Evolutionary conservation across 2,797 vertebrate genomes (phyloP), one percentile per base, ranked within the genome.

Genomic region (Chloroceryle inda): DNA sequence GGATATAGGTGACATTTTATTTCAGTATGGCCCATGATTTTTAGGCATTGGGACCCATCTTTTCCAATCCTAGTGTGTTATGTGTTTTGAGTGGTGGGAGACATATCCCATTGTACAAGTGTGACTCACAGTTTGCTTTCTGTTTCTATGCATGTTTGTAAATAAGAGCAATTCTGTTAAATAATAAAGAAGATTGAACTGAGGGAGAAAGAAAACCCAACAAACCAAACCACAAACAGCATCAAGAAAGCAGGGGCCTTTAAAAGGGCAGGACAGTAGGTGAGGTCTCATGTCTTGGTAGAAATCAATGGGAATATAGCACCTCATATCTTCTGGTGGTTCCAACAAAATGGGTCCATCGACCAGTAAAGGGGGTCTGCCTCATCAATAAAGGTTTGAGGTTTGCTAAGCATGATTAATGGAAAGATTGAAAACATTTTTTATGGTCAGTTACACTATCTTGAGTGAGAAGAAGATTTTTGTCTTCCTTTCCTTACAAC

Each of bases 401-500:
- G 4, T 67, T 91, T 84, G 35, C 26, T 44, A 71, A 58, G 11
- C 5, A 18, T 23, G 33, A 35, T 17, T 71, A 56, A 59, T 49
- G 8, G 10, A 84, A 50, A 2, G 7, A 12, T 35, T 69, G 73
- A 50, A 74, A 77, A 76, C 10, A 67, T 85, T 2, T 77, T 59
- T 61, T 74, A 49, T 40, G 11, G 12, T 61, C n/a, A 47, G 9
- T 68, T 63, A 63, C 24, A 33, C 9, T 40, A 24, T n/a, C 37
- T 31, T 22, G 23, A 47, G 1, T 44, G 52, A 62, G 22, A 77
- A 94, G 82, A 71, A 94, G 69, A 67, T 71, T 93, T 97, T 93
- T 93, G 20, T 59, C 45, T 94, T 94, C 66, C 84, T 56, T 67
- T 78, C 47, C 53, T 91, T 84, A 50, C 35, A 27, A 42, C 58